Conservation (phyloP, 2,888 invertebrate genomes). For the Epinotia brunnichana region DNA sequence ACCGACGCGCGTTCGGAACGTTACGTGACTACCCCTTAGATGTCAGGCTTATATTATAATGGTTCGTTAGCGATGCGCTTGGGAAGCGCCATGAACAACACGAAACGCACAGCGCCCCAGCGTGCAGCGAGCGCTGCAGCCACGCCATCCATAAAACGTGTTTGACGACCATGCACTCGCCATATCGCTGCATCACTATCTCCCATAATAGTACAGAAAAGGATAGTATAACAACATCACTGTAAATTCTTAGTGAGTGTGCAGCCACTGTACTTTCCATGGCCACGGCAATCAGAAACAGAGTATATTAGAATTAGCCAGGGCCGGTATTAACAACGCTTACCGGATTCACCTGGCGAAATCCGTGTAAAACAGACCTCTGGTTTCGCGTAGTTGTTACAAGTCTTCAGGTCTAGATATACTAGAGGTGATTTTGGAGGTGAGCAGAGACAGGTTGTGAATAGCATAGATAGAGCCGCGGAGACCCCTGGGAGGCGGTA, state of each 20-base stretch:
- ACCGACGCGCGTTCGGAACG: too few species aligned
- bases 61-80: not conserved
- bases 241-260: not conserved
- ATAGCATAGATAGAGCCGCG: not conserved
- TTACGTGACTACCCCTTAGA: too few species aligned
- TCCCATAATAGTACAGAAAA: slow-evolving; percentile 3
- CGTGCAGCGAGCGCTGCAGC: not conserved
- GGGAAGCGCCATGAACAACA: not conserved
- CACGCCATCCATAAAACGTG: slow-evolving; percentile 13
- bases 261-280: not conserved
- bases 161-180: not conserved
- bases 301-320: slow-evolving; percentile 12
- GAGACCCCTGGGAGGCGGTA: slow-evolving; percentile 25
- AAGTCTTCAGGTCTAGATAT: not conserved
- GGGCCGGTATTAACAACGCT: not conserved
- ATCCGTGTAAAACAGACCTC: not conserved
- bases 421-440: not conserved
- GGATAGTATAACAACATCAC: not conserved
- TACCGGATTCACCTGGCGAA: not conserved
- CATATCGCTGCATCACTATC: slow-evolving; percentile 7
- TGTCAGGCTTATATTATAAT: not conserved
- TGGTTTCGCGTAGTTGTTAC: not conserved
- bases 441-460: not conserved
- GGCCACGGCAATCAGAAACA: not conserved
- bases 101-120: not conserved